Base-by-base conservation (phyloP, 1,140 invertebrate genomes). In the Rhyacophila brunnea region DNA sequence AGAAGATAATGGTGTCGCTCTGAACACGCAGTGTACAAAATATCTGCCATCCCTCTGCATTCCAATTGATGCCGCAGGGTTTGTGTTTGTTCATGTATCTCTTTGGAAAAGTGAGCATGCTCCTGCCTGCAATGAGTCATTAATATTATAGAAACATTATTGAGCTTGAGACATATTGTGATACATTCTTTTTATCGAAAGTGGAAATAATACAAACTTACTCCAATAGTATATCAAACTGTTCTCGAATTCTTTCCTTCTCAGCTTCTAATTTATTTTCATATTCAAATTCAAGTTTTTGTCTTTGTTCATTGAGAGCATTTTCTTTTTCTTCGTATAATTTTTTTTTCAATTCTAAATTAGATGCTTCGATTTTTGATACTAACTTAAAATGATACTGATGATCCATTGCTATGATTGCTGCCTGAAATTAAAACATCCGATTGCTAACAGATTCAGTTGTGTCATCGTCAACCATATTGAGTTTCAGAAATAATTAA, bases 1-100 rank as follows among this genome's bases (percentile, higher is more conserved):
- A 49, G 47, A n/a, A 57, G 45, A 32, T 57, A 48, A 18, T 49
- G 54, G 10, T 57, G 54, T 5, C 54, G 14, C 19, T 57, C 54
- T 6, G 54, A 13, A 18, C 54, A 57, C 1, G 45, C 54, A 5
- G 46, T 49, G 45, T 57, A 57, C 18, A 57, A 14, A 6, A 57
- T 45, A 19, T 57, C 54, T n/a, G 45, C 54, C 4, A 57, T 17
- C 3, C 54, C 54, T 14, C 54, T 44, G 38, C 54, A 57, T 20
- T 57, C 54, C 13, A 57, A 35, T 44, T 57, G 54, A 13, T 57
- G 54, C 1, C 46, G 32, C 35, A 57, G 54, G 11, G 35, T 28
- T 34, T 34, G 34, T 10, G 9, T 19, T 3, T 35, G 34, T 11
- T 57, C 54, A 23, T 28, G 44, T n/a, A 57, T 11, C 36, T 48